These are phyloP conservation scores for Penaeus indicus DNA, from an alignment of 1,140 invertebrate species.

Conservation along the genomic window DNA sequence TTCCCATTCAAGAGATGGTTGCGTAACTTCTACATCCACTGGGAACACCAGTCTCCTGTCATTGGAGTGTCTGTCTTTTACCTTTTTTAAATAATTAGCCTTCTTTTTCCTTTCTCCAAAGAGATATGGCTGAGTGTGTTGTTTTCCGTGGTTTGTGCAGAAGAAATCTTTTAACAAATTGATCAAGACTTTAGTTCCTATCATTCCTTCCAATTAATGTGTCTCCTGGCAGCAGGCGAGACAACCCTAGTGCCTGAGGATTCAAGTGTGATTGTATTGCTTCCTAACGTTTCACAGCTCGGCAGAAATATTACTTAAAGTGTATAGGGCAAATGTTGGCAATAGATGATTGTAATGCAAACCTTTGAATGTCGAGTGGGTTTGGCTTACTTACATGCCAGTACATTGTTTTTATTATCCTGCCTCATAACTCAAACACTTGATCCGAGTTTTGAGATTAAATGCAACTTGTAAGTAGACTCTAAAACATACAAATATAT, in stretches of 20 bases:
- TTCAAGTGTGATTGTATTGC: conserved; percentile 46
- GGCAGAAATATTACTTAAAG: conserved; percentile 14
- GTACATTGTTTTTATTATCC: too few species aligned
- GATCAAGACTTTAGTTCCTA: conserved; percentile 23
- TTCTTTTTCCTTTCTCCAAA: conserved; percentile 22
- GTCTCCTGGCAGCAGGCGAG: conserved; percentile 38
- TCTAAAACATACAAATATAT: too few species aligned
- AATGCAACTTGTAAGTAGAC: too few species aligned
- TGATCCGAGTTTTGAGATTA: too few species aligned
- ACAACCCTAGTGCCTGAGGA: conserved; percentile 48
- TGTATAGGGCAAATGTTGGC: not conserved
- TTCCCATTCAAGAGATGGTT: conserved; percentile 3
- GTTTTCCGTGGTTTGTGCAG: conserved; percentile 34
- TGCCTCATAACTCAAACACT: too few species aligned
- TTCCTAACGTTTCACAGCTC: conserved; percentile 37
- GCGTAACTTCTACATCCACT: not conserved
- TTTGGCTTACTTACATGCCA: too few species aligned
- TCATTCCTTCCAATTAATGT: conserved; percentile 8
- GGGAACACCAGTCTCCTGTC: too few species aligned
- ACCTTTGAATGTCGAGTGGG: too few species aligned
- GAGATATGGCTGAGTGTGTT: conserved; percentile 22
- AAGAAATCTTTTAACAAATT: conserved; percentile 28
- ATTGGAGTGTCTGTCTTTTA: conserved; percentile 3
- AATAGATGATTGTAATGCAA: not conserved
- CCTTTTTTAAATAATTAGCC: not conserved